phyloP scores from a whole-genome alignment of 2,888 invertebrate genomes.

The Drosophila mettleri region DNA sequence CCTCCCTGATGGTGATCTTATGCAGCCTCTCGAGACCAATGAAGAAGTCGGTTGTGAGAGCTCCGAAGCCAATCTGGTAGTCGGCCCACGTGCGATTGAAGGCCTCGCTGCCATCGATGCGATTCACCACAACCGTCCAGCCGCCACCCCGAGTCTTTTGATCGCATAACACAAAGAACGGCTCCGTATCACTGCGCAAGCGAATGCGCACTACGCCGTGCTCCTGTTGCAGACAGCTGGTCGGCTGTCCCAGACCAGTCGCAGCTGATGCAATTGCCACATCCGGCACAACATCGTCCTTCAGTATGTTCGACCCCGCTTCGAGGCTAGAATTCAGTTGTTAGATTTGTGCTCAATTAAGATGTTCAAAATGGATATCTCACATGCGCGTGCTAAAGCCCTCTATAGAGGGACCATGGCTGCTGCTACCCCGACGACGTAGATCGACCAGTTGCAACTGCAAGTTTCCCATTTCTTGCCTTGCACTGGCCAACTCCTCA shows the following conservation, averaged over 20 bases:
- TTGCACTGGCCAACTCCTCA: conserved; percentile 45
- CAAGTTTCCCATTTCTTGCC: conserved; percentile 50
- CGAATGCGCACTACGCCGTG: conserved; percentile 65
- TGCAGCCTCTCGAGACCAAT: conserved; percentile 66
- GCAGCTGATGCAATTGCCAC: neutral
- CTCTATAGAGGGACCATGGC: neutral
- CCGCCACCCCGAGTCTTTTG: conserved; percentile 64
- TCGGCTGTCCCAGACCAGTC: neutral
- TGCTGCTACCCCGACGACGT: conserved; percentile 23
- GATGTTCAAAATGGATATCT: neutral
- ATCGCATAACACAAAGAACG: conserved; percentile 67
- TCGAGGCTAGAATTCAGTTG: conserved; percentile 32
- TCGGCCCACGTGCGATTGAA: conserved; percentile 70
- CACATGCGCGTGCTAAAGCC: conserved; percentile 48
- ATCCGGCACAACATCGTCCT: neutral
- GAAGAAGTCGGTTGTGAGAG: conserved; percentile 54
- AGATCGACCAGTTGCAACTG: conserved; percentile 69
- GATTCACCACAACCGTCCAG: conserved; percentile 64
- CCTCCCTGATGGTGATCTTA: conserved; percentile 53
- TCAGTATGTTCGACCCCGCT: conserved; percentile 10
- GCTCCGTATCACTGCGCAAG: conserved; percentile 23
- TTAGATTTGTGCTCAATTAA: neutral
- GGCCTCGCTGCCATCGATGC: conserved; percentile 55
- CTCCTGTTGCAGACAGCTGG: conserved; percentile 48
- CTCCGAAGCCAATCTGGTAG: conserved; percentile 64